Base-by-base conservation (phyloP, 23 tunicate species). In the Phallusia fumigata region DNA sequence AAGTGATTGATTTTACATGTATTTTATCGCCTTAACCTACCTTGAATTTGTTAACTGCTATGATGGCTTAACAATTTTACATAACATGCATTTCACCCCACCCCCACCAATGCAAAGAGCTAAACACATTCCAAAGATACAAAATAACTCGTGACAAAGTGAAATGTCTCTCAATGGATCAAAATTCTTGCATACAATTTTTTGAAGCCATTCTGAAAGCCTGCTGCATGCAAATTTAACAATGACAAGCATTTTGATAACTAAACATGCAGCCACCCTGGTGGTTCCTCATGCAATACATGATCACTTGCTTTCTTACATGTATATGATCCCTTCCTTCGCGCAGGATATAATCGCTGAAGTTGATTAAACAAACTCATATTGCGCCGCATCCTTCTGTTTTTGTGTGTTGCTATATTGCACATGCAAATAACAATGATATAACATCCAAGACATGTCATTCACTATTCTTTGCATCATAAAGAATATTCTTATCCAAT, bases 311-410 rank as follows among this genome's bases (percentile, higher is more conserved):
- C 85, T 69, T 69, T n/a, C 97, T 92, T 92, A 92, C 97, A 84
- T 92, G 88, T 53, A 50, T 92, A 92, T n/a, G 91, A 80, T 84
- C 97, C 97, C 80, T 90, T 87, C 64, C 80, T 80, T 52, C 85
- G 91, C 72, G 86, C 80, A 34, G 97, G 88, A 75, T 92, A 92
- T 49, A 92, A 40, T 12, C 97, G 97, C 65, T 91, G 91, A 30
- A 92, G 97, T 36, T 92, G 97, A 73, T 92, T 92, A 92, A 92
- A 92, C 79, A 92, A 92, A 76, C 83, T 84, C 97, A 92, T 69
- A 73, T 92, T 92, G 35, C 88, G 80, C 34, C 80, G 72, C 80
- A 89, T 78, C 65, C 82, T 74, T 84, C 94, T 73, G 52, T 49
- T 65, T 32, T 76, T 76, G 76, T 88, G 85, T 53, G 88, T 44